phyloP scores from a whole-genome alignment of 2,888 invertebrate species.

The Thera obeliscata region DNA sequence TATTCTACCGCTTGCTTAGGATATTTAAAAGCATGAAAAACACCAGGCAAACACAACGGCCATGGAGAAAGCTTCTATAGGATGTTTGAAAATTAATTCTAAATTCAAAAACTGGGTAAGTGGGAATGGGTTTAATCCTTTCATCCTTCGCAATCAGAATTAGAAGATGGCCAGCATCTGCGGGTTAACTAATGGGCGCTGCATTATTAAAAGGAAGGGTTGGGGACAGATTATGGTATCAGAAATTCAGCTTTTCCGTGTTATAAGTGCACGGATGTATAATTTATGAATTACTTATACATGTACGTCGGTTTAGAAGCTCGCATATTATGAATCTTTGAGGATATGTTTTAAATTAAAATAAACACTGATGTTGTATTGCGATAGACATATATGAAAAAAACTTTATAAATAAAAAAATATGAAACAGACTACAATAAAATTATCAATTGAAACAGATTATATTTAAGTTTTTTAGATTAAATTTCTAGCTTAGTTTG shows the following conservation, averaged over 20 bases:
- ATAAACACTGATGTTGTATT: no score
- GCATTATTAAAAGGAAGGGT: constrained; percentile 81
- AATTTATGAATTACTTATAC: constrained; percentile 25
- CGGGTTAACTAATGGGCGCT: constrained; percentile 81
- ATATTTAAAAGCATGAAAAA: background rate
- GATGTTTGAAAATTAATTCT: constrained; percentile 53
- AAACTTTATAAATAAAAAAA: no score
- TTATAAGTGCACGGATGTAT: constrained; percentile 46
- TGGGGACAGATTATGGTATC: constrained; percentile 79
- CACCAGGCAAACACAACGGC: background rate
- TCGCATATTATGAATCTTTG: background rate
- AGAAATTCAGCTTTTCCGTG: constrained; percentile 60
- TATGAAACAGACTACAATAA: no score
- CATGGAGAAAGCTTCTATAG: constrained; percentile 10
- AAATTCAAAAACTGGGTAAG: constrained; percentile 50
- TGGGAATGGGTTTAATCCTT: constrained; percentile 71
- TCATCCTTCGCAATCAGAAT: constrained; percentile 78
- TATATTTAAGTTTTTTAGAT: no score
- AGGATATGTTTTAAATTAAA: background rate
- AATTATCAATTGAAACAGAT: no score
- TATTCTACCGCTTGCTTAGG: background rate
- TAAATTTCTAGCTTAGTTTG: no score
- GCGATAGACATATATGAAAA: no score
- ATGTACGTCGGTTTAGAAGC: constrained; percentile 1
- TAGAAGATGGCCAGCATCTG: constrained; percentile 78